Conservation (phyloP, 2,797 vertebrate genomes). For the Sitta carolinensis region DNA sequence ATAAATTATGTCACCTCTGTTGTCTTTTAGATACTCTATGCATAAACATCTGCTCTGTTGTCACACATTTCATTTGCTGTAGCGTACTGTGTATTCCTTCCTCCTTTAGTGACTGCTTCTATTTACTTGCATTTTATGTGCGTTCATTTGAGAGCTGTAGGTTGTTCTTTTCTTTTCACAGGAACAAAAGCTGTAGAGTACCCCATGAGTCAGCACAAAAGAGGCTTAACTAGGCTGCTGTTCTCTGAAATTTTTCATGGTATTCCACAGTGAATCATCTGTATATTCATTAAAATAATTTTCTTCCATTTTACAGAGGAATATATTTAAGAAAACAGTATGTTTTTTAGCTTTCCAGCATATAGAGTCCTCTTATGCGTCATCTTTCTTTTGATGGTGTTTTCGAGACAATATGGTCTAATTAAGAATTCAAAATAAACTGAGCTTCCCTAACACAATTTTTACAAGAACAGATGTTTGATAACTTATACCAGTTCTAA, state of each 20-base stretch:
- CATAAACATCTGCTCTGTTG: neutral
- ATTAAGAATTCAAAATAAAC: neutral
- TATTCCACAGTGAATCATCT: neutral
- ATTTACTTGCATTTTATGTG: neutral
- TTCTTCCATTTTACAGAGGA: neutral
- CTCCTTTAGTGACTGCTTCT: neutral
- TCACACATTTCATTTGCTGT: neutral
- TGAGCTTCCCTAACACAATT: accelerated
- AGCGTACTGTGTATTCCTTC: neutral
- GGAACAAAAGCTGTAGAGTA: neutral
- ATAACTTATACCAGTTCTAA: neutral
- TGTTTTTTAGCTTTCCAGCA: neutral
- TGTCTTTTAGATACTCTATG: neutral
- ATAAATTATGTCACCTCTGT: neutral
- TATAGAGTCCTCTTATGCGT: accelerated
- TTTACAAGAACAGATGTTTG: neutral
- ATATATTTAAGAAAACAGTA: neutral
- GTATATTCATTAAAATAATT: neutral
- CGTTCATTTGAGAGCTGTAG: neutral
- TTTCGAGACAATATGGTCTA: neutral
- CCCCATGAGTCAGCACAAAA: neutral
- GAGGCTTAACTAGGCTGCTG: neutral
- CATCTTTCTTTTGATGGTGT: neutral
- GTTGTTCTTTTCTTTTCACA: neutral
- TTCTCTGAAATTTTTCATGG: neutral